Base-by-base conservation (phyloP, 2,113 vertebrate genomes). In the Sturnus vulgaris region DNA sequence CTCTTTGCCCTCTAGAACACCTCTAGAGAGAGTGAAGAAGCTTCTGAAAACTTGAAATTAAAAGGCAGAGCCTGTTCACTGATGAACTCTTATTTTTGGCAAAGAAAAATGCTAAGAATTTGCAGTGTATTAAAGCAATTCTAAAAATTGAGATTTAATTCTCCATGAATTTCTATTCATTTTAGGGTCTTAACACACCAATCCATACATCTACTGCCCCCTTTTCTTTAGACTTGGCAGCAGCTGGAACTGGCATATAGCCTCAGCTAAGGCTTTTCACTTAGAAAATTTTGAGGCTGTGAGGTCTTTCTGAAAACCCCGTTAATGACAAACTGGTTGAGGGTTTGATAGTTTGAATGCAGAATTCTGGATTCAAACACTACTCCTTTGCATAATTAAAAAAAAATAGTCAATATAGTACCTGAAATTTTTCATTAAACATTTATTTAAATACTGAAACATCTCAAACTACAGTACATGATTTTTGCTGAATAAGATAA, bases 131-230 rank as follows among this genome's bases (percentile, higher is more conserved):
- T 30, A 86, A 91, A 81, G 18, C 31, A 70, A 47, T 60, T 69
- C 42, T 44, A 19, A 83, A 86, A 56, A 28, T 23, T 1, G 5
- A 31, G 7, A n/a, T 30, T 65, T 70, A 49, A 70, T 59, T 75
- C 8, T 84, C 27, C 3, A 14, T 55, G 3, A 10, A 68, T 12
- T 44, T 61, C 20, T 93, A 5, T 14, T 60, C 0, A 7, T 39
- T 60, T 68, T 14, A 13, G 19, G 7, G 17, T 47, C 25, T 72
- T 52, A 68, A 56, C 11, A 33, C 7, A 21, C 35, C 31, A 39
- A 27, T 4, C 10, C 24, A 3, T 40, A 19, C 2, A 24, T 6
- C 2, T 40, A 30, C 33, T 47, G 17, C 9, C 5, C 3, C 8
- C 3, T 17, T 47, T 65, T 56, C 16, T 50, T 56, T 15, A 72